Evolutionary conservation across 1,140 invertebrate genomes (phyloP), one percentile per base, ranked within the genome.

Genomic region (Sweltsa coloradensis): DNA sequence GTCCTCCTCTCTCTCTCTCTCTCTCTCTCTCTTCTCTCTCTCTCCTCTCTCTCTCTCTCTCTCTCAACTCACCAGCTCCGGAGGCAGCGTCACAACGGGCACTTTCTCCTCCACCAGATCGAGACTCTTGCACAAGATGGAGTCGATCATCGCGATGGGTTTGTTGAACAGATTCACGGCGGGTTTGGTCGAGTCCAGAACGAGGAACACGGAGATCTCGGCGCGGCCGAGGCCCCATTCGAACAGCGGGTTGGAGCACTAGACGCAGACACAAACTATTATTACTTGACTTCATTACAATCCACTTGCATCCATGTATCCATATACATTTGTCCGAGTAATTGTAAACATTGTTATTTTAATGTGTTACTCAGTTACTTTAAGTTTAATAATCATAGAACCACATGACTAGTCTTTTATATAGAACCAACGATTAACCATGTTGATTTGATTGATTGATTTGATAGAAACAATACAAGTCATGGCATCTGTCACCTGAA

Each of bases 31-130:
- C 7, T 7, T 19, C 9, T 9, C 9, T 7, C 13, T 7, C 21
- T 39, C 6, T 5, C 22, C 13, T 18, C 13, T 11, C 14, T 22
- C 3, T 16, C n/a, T n/a, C n/a, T n/a, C n/a, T n/a, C n/a, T n/a
- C n/a, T n/a, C n/a, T n/a, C n/a, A 13, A 3, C 67, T 76, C 69
- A 87, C 85, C 64, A 79, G 72, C 68, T 85, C 72, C 2, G 84
- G 83, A 5, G 81, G 79, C 46, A 86, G 63, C 63, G 84, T 75
- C 37, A 87, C 76, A 1, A 78, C 73, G 0, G 84, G 84, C n/a
- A 85, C 74, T 51, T 75, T 73, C 54, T 83, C 72, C 57, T 86
- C 84, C 1, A 87, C 76, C 5, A 83, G 73, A 56, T 87, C 82
- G 34, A 89, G 72, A 21, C 81, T 81, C 58, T 77, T 81, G 60